A percentile compares a stretch with the other conserved stretches of the same genome.
These are phyloP conservation scores for Ctenomys sociabilis DNA, from an alignment of 2,113 vertebrate genomes.

Conservation along the genomic window DNA sequence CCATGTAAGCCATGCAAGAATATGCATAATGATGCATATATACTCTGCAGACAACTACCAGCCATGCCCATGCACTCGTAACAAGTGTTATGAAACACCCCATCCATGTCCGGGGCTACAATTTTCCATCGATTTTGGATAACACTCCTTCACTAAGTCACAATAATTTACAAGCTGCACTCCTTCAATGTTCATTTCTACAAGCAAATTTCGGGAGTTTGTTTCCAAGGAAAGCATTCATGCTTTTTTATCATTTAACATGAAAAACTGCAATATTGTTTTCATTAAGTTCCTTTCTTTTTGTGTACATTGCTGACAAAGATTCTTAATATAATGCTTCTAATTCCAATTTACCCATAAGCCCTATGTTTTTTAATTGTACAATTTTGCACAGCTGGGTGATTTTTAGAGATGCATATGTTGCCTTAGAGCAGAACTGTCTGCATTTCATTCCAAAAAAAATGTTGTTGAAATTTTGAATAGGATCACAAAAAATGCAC, in stretches of 20 bases:
- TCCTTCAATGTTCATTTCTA: neutral
- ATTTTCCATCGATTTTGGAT: neutral
- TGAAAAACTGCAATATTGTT: constrained; percentile 5
- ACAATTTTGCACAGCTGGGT: constrained; percentile 31
- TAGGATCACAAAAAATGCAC: constrained; percentile 36
- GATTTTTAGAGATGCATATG: constrained; percentile 41
- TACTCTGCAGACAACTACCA: neutral
- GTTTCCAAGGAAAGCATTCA: neutral
- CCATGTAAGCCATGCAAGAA: neutral
- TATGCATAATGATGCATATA: neutral
- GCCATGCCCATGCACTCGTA: neutral
- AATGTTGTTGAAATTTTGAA: neutral
- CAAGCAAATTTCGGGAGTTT: neutral
- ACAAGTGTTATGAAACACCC: neutral
- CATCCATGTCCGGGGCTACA: neutral
- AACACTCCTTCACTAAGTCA: neutral
- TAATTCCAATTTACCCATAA: constrained; percentile 19
- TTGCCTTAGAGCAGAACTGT: constrained; percentile 26
- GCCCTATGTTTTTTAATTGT: constrained; percentile 31
- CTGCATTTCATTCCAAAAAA: constrained; percentile 42
- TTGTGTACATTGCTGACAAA: neutral
- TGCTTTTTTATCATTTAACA: constrained; percentile 26
- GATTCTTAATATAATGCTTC: neutral
- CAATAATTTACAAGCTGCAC: neutral
- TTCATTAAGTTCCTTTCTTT: constrained; percentile 25